phyloP scores from a whole-genome alignment of 2,888 invertebrate species.

The Lamproptera curius region DNA sequence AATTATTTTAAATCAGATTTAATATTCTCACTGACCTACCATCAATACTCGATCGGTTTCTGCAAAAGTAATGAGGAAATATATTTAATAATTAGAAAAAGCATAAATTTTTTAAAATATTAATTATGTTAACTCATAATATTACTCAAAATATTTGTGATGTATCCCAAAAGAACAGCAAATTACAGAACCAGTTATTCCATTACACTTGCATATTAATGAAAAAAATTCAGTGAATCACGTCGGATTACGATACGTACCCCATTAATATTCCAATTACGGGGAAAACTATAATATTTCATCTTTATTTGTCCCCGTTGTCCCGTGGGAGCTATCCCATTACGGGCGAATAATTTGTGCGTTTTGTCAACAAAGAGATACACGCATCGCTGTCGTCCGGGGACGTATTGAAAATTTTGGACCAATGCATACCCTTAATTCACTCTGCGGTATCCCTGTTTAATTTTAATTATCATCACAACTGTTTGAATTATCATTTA shows the following conservation, averaged over 20 bases:
- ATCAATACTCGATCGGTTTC: no score
- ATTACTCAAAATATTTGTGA: no score
- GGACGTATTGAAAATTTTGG: constrained; percentile 35
- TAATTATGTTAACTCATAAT: no score
- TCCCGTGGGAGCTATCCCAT: constrained; percentile 40
- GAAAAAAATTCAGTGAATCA: constrained; percentile 2
- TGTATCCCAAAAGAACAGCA: no score
- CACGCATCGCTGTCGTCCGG: constrained; percentile 44
- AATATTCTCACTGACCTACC: no score
- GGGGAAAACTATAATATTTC: constrained; percentile 42
- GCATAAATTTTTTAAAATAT: no score
- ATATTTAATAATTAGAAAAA: no score
- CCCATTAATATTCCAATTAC: constrained; percentile 42
- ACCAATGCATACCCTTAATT: constrained; percentile 26
- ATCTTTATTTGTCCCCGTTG: constrained; percentile 39
- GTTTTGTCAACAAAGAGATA: constrained; percentile 53
- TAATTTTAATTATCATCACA: background rate
- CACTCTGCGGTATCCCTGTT: constrained; percentile 6
- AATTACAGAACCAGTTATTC: no score
- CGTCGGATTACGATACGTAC: constrained; percentile 5
- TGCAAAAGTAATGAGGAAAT: no score
- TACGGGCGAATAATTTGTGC: constrained; percentile 49
- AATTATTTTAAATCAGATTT: no score
- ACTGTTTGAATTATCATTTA: no score
- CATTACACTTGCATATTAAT: no score